Evolutionary conservation across 2,113 vertebrate species (phyloP), one percentile per base, ranked within the genome.

Genomic region (Carassius gibelio): DNA sequence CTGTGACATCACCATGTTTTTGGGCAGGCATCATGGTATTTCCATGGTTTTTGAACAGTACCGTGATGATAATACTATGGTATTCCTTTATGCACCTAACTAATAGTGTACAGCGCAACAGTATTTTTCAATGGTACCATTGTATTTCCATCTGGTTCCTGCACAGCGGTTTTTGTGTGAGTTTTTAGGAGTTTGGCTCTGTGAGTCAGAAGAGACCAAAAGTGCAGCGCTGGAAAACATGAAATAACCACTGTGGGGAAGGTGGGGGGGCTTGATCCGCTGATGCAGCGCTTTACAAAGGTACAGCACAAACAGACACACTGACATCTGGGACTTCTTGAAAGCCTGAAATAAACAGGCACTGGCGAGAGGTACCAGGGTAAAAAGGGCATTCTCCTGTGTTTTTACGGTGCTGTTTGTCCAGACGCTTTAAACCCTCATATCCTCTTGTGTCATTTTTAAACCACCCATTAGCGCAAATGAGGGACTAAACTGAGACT

Each of bases 401-500:
- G 74, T 55, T 68, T 66, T 69, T 74, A 52, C 45, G 19, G 30
- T n/a, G 17, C 21, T 59, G 75, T 69, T 68, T 34, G 57, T 21
- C 75, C 26, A 13, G 8, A 17, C 0, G 0, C 45, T 68, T 42
- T 84, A 77, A 84, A 84, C 75, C 61, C 45, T 66, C 75, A 84
- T 55, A 57, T 84, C 74, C 75, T 77, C 30, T 17, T 34, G 50
- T 66, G 83, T 68, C 83, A 55, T 64, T 69, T 77, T 38, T 78
- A 84, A 84, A 68, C 61, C 83, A 68, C 26, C 83, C 83, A 84
- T 84, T 84, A 84, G 62, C 4, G 62, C 75, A 78, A 84, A 84
- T 78, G 83, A 84, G 61, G 74, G 61, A 68, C 74, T 68, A 68
- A 81, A 45, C 45, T 5, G 45, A 68, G 74, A 36, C 55, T 26